phyloP scores from a whole-genome alignment of 1,140 invertebrate species.

The Muscidifurax raptorellus region DNA sequence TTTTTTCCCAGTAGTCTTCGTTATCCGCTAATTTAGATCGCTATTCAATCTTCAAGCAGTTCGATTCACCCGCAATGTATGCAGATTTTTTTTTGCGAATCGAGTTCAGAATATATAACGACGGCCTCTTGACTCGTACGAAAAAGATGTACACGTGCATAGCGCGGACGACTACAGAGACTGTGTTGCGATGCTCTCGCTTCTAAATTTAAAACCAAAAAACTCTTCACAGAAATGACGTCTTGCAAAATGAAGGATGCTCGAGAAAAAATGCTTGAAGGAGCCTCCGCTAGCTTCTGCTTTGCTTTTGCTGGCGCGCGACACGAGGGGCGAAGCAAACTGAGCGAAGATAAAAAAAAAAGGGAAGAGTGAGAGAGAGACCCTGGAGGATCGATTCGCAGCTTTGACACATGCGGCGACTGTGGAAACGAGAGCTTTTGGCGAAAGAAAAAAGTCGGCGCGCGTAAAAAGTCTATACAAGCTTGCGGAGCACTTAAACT shows the following conservation, averaged over 20 bases:
- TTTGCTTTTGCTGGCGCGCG: not conserved
- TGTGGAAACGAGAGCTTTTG: not conserved
- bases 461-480: not conserved
- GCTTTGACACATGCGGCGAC: not conserved
- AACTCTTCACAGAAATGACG: slow-evolving; percentile 26
- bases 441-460: not conserved
- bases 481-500: not conserved
- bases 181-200: not conserved
- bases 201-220: slow-evolving; percentile 24
- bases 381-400: slow-evolving; percentile 10
- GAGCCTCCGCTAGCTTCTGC: not conserved
- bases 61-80: not conserved
- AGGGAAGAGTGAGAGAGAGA: not conserved
- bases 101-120: no score
- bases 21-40: not conserved
- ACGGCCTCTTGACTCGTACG: not conserved
- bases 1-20: no score
- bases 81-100: not conserved
- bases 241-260: slow-evolving; percentile 24
- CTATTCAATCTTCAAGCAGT: not conserved
- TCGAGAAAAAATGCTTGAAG: slow-evolving; percentile 16
- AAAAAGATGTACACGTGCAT: not conserved
- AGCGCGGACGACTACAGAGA: no score
- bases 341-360: not conserved
- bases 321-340: not conserved